Base-by-base conservation (phyloP, 1,140 invertebrate genomes). In the Aphidius gifuensis region DNA sequence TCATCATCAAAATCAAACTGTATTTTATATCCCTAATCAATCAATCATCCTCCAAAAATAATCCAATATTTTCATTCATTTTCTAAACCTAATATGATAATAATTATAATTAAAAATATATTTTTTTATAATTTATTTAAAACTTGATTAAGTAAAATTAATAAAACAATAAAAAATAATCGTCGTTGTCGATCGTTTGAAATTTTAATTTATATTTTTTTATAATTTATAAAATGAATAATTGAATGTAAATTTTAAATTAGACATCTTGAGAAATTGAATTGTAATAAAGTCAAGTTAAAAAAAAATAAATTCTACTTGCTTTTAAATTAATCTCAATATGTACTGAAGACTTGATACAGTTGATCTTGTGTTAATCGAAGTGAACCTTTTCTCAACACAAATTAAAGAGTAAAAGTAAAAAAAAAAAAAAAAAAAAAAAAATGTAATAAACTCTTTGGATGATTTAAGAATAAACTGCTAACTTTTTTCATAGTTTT, bases 401-500 rank as follows among this genome's bases (percentile, higher is more conserved):
- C 48, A 23, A 5, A 5, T 23, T n/a, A 40, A 46, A 38, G 49
- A 21, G 7, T 59, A 42, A 7, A 21, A 16, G 58, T 21, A 9
- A n/a, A 9, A 21, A 23, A n/a, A 11, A n/a, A n/a, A 44, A 42
- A 53, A 39, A 6, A 55, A 55, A 6, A 55, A 11, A 23, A 54
- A 16, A 46, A 58, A 5, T 16, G 21, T 45, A 6, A 58, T 54
- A 61, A 44, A 11, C 40, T n/a, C 39, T 51, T 51, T 21, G 23
- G 21, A 21, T 63, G 42, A 58, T 63, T 63, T 63, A 63, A 58
- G 23, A 21, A 40, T 40, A 38, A 40, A 55, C 23, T 43, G 39
- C 38, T 47, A 59, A 64, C 56, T 64, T 9, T 44, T 54, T 60
- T 64, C 58, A 59, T 55, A 60, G 54, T 49, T 51, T 40, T 39